These are phyloP conservation scores for Brevimyrus niger DNA, from an alignment of 2,113 vertebrate species.

Conservation along the genomic window DNA sequence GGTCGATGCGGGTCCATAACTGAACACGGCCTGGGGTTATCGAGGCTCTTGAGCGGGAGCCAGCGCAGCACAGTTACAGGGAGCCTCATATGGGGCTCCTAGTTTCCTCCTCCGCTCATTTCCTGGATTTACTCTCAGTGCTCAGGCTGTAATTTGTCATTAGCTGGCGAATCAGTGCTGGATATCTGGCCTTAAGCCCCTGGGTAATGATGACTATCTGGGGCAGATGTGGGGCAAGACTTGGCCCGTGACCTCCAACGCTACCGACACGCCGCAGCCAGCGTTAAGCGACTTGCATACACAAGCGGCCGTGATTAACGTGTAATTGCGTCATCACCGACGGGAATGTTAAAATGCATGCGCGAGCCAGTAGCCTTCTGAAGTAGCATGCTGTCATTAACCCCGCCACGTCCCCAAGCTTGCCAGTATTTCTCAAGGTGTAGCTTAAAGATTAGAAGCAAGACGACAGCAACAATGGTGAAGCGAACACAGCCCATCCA, in stretches of 20 bases:
- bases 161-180: neutral
- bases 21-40: neutral
- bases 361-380: neutral
- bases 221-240: slow-evolving; percentile 42
- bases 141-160: neutral
- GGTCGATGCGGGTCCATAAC: neutral
- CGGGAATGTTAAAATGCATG: neutral
- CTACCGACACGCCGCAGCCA: neutral
- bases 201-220: slow-evolving; percentile 47
- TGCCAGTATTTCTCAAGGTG: neutral
- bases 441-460: neutral
- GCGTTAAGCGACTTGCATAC: neutral
- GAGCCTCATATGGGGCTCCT: neutral
- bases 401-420: neutral
- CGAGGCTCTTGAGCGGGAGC: neutral
- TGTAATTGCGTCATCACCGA: neutral
- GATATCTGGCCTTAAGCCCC: slow-evolving; percentile 37
- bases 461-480: neutral
- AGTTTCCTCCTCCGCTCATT: neutral
- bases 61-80: neutral
- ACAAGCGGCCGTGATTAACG: neutral
- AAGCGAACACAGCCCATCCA: neutral
- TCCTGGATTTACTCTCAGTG: neutral
- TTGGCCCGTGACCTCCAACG: neutral
- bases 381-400: neutral